Evolutionary conservation across 1,140 invertebrate genomes (phyloP), one percentile per base, ranked within the genome.

Genomic region (Metopolophium dirhodum): DNA sequence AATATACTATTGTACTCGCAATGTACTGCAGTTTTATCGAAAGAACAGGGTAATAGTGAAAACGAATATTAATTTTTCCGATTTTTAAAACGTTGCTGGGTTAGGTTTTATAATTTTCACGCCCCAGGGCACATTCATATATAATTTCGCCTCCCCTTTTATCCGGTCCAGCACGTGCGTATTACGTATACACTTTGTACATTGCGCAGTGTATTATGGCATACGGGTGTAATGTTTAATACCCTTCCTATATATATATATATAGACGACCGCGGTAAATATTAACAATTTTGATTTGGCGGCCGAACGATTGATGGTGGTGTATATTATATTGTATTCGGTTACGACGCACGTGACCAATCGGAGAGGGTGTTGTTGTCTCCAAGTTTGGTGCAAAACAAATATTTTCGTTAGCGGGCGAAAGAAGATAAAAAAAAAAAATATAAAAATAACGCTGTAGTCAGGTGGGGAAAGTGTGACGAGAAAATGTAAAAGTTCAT

Each of bases 251-350:
- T 68, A n/a, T n/a, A 3, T n/a, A 18, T 68, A n/a, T n/a, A 3
- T 61, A 37, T 37, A 37, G 41, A 77, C 22, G 11, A 68, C 30
- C 7, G 61, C n/a, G 61, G 61, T 77, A 77, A 77, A 77, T 77
- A 77, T 77, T 77, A 77, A 77, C n/a, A 77, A 77, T 77, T 77
- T 77, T 77, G 61, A 77, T 77, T 77, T 77, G 61, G 61, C 30
- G n/a, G 61, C 30, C 4, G 61, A 77, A 77, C 61, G 61, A 77
- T 77, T 77, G 61, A 77, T 35, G 61, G n/a, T 77, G 61, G 61
- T n/a, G 61, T 30, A 22, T 54, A 54, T 54, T 18, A 54, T 35
- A 77, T 77, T 77, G 61, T 77, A 77, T 77, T 77, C 61, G 61
- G 30, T n/a, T 77, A 77, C 61, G 14, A n/a, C 14, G n/a, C 61